Percentiles rank a stretch among this genome's conserved stretches.
phyloP scores from a whole-genome alignment of 1,140 invertebrate species.

The Neocloeon triangulifer region DNA sequence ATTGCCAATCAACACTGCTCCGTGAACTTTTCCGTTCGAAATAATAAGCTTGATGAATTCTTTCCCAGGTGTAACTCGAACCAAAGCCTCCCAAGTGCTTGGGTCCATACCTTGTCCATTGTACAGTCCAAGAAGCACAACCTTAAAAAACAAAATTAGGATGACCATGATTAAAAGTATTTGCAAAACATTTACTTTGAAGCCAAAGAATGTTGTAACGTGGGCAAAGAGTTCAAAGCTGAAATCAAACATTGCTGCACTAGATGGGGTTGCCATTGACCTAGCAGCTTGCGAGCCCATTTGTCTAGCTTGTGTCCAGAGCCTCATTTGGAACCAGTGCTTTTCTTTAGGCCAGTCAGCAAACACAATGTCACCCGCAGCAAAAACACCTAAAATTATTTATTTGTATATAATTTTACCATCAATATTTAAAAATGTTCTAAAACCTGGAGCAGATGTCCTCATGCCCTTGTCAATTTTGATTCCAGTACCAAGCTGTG shows the following conservation, averaged over 20 bases:
- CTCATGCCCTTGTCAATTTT: slow-evolving; percentile 68
- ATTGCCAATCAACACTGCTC: slow-evolving; percentile 88
- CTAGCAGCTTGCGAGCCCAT: slow-evolving; percentile 90
- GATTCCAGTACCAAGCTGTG: slow-evolving; percentile 44
- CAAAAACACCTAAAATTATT: too few relatives aligned
- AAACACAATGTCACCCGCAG: slow-evolving; percentile 83
- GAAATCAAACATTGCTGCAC: slow-evolving; percentile 47
- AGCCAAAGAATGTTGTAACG: slow-evolving; percentile 86
- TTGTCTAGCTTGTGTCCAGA: slow-evolving; percentile 95
- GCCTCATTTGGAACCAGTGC: slow-evolving; percentile 90
- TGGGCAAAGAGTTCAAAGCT: slow-evolving; percentile 96
- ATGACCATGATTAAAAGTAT: too few relatives aligned
- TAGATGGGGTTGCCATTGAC: slow-evolving; percentile 50
- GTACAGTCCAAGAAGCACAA: slow-evolving; percentile 78
- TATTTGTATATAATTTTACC: too few relatives aligned
- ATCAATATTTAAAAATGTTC: too few relatives aligned
- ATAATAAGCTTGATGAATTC: slow-evolving; percentile 88
- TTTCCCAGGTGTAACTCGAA: slow-evolving; percentile 56
- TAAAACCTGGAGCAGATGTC: slow-evolving; percentile 43
- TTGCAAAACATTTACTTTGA: too few relatives aligned
- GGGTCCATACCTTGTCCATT: slow-evolving; percentile 78
- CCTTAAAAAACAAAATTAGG: too few relatives aligned
- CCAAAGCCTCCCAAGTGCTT: slow-evolving; percentile 66
- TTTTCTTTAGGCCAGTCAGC: slow-evolving; percentile 38
- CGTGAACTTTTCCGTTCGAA: slow-evolving; percentile 62